Evolutionary conservation across 2,113 vertebrate genomes (phyloP).

Genomic region (Lophochroa leadbeateri): DNA sequence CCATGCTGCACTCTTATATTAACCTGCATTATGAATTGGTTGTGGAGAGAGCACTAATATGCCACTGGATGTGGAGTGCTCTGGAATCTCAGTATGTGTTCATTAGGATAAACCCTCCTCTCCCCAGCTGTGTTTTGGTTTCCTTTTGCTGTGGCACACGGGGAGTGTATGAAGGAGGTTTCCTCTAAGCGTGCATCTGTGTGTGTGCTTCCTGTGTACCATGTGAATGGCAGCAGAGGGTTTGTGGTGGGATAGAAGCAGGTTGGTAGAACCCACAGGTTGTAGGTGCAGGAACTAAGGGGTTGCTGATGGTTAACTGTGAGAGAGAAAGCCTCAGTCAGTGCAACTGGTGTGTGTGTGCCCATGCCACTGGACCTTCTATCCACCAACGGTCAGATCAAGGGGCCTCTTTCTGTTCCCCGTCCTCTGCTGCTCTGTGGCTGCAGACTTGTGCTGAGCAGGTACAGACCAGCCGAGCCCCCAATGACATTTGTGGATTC

Average conservation of each 20-base stretch:
- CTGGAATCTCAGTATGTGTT: neutral
- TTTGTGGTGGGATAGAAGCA: neutral
- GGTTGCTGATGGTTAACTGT: neutral
- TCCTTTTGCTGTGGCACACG: neutral
- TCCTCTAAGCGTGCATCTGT: neutral
- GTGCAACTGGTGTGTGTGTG: accelerated
- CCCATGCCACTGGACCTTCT: neutral
- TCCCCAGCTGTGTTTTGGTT: neutral
- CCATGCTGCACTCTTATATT: accelerated
- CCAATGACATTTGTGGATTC: neutral
- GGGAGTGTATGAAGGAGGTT: neutral
- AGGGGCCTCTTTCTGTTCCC: neutral
- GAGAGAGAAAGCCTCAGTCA: neutral
- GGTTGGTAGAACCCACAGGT: neutral
- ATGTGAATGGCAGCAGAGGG: neutral
- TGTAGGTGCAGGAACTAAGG: neutral
- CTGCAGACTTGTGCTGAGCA: neutral
- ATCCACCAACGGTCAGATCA: neutral
- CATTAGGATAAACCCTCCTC: neutral
- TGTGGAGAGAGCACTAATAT: neutral
- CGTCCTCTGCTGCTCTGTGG: neutral
- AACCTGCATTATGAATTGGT: neutral
- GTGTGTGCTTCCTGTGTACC: neutral
- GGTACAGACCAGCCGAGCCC: neutral
- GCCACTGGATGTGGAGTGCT: neutral